Evolutionary conservation across 2,113 vertebrate genomes (phyloP).

Genomic region (Catharus fuscescens): DNA sequence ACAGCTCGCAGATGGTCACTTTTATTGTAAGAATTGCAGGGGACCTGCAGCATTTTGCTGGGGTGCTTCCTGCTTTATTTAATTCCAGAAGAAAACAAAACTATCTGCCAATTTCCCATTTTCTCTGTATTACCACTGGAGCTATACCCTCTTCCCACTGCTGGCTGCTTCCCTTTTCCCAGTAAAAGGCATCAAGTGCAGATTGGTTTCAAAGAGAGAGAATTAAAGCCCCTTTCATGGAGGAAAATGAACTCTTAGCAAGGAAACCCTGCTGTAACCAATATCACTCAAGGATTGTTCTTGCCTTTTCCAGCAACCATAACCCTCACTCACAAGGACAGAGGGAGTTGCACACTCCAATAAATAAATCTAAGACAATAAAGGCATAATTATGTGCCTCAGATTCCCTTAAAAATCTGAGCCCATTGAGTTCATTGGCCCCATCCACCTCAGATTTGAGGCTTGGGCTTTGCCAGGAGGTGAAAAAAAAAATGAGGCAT

Average conservation of each 20-base stretch:
- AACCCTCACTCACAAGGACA: background rate
- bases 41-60: background rate
- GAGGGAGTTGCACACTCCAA: fast-evolving
- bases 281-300: background rate
- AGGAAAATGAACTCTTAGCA: background rate
- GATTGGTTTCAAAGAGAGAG: background rate
- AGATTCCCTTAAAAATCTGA: background rate
- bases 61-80: background rate
- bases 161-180: background rate
- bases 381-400: background rate
- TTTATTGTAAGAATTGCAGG: background rate
- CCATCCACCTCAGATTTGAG: background rate
- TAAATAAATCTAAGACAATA: background rate
- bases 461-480: background rate
- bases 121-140: background rate
- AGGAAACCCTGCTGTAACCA: background rate
- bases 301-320: background rate
- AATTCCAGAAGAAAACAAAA: background rate
- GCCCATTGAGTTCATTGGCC: background rate
- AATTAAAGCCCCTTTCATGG: background rate
- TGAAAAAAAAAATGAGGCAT: background rate
- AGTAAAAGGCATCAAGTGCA: background rate
- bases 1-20: background rate
- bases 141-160: background rate
- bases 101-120: background rate